Evolutionary conservation across 2,113 vertebrate species (phyloP).

Genomic region (Falco punctatus): DNA sequence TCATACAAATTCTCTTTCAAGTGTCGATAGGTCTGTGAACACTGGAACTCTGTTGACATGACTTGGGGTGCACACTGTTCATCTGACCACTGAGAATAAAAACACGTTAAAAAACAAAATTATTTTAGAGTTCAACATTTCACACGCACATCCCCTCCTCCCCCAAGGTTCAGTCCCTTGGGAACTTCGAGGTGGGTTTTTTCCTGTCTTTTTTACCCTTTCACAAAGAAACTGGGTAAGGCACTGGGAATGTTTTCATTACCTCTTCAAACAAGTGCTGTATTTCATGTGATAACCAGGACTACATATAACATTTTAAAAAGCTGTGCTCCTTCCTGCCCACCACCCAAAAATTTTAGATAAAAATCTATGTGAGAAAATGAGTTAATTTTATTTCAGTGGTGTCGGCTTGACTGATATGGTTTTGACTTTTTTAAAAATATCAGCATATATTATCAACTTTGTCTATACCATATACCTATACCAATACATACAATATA

Average conservation of each 20-base stretch:
- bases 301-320: neutral
- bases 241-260: neutral
- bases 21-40: constrained; percentile 91
- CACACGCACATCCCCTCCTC: neutral
- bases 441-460: neutral
- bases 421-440: neutral
- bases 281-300: neutral
- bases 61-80: constrained; percentile 88
- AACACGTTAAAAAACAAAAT: neutral
- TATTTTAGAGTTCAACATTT: neutral
- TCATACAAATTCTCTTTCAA: constrained; percentile 92
- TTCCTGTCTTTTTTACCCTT: neutral
- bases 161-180: neutral
- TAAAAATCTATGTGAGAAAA: neutral
- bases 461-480: neutral
- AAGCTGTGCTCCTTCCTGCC: neutral
- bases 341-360: neutral
- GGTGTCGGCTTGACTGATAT: neutral
- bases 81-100: constrained; percentile 78
- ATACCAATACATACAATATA: neutral
- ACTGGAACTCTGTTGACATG: constrained; percentile 86
- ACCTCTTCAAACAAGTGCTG: neutral
- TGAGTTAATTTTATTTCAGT: neutral
- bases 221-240: neutral
- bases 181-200: neutral